Evolutionary conservation across 1,140 invertebrate species (phyloP).

Genomic region (Phocides pigmalion): DNA sequence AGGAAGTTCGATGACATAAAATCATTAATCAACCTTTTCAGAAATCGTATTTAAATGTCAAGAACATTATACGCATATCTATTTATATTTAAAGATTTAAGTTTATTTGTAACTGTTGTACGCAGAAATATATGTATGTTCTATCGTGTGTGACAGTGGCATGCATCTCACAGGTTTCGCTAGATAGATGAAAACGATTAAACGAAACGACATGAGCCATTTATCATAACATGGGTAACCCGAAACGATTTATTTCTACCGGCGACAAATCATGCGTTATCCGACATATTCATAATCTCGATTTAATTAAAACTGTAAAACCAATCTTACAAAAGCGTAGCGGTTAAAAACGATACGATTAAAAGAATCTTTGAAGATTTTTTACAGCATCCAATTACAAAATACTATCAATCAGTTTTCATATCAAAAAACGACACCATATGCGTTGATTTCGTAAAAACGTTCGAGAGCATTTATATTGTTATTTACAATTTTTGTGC

Average conservation of each 20-base stretch:
- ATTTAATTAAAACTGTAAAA: slow-evolving; percentile 21
- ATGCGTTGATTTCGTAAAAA: too few species aligned
- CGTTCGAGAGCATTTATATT: too few species aligned
- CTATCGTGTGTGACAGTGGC: slow-evolving; percentile 1
- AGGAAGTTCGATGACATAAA: neutral
- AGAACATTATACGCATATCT: neutral
- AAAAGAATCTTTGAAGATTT: slow-evolving; percentile 7
- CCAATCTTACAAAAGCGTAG: slow-evolving; percentile 5
- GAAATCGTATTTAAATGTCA: neutral
- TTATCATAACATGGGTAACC: slow-evolving; percentile 11
- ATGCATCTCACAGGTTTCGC: slow-evolving; percentile 10
- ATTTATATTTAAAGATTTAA: neutral
- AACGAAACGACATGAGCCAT: slow-evolving; percentile 10
- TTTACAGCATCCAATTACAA: slow-evolving; percentile 15
- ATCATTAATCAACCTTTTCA: neutral
- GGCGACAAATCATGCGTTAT: slow-evolving; percentile 22
- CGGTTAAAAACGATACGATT: slow-evolving; percentile 9
- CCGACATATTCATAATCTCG: slow-evolving; percentile 16
- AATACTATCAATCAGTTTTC: slow-evolving; percentile 6
- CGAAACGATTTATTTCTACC: slow-evolving; percentile 15
- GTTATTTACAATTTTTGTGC: too few species aligned
- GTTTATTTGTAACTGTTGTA: neutral
- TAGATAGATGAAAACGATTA: slow-evolving; percentile 12
- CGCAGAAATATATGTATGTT: slow-evolving; percentile 2
- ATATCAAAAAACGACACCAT: too few species aligned